These are phyloP conservation scores for Pristionchus japonicus DNA, from an alignment of 2,888 invertebrate genomes.

Conservation along the genomic window DNA sequence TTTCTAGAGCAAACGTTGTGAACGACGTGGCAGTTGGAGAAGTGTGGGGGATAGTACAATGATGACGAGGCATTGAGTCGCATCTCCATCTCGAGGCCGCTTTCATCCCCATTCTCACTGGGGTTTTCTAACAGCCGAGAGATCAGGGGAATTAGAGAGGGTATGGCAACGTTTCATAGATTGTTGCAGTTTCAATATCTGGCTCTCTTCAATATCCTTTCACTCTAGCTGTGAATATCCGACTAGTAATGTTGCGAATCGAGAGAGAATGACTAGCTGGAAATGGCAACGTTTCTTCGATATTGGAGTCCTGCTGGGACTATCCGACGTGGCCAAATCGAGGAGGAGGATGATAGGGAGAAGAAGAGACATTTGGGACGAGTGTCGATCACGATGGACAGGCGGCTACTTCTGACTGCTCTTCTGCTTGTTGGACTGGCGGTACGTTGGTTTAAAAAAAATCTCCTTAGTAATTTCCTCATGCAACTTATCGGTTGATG, in stretches of 20 bases:
- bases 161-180: too few relatives aligned
- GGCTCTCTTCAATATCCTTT: not conserved
- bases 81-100: not conserved
- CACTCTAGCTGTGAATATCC: not conserved
- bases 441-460: too few relatives aligned
- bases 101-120: not conserved
- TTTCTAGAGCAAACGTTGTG: too few relatives aligned
- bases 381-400: not conserved
- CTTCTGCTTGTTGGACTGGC: not conserved
- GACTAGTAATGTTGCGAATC: too few relatives aligned
- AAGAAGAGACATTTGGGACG: not conserved
- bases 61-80: not conserved
- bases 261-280: too few relatives aligned
- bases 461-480: too few relatives aligned
- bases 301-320: slow-evolving; percentile 26
- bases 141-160: not conserved
- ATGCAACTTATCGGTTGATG: too few relatives aligned
- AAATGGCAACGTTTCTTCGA: not conserved
- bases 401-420: slow-evolving; percentile 17
- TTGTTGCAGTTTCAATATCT: not conserved
- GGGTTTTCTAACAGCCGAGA: not conserved
- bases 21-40: not conserved
- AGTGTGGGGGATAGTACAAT: not conserved
- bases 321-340: not conserved
- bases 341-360: too few relatives aligned